These are phyloP conservation scores for Mus spretus DNA, from an alignment of 2,797 vertebrate species.

Conservation along the genomic window DNA sequence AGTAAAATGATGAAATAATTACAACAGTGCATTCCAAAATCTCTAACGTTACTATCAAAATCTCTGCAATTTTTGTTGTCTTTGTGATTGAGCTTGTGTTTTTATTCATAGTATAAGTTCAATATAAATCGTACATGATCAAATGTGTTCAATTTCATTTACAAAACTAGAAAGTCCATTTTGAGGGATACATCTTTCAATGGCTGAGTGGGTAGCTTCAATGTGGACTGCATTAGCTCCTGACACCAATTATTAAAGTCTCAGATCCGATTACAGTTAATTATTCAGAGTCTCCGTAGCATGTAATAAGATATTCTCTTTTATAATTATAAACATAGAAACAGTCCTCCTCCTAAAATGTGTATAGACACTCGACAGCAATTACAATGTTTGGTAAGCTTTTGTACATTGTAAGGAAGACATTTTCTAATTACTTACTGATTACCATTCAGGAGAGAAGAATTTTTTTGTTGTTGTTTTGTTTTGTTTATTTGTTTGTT, in stretches of 20 bases:
- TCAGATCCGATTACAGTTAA: conserved; percentile 63
- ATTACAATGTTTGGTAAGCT: conserved; percentile 28
- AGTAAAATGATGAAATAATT: not conserved
- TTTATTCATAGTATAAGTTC: not conserved
- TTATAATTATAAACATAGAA: conserved; percentile 69
- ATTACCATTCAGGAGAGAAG: not conserved
- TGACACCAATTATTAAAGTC: conserved; percentile 68
- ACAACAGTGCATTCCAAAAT: not conserved
- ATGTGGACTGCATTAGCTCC: conserved; percentile 54
- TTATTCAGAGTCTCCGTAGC: conserved; percentile 77
- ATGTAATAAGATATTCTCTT: conserved; percentile 76
- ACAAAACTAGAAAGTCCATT: conserved; percentile 30
- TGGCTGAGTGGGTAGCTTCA: not conserved
- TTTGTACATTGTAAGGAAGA: not conserved
- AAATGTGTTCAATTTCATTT: conserved; percentile 58
- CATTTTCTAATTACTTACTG: conserved; percentile 42
- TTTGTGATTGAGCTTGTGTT: not conserved
- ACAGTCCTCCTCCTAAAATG: not conserved
- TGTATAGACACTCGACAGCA: conserved; percentile 63
- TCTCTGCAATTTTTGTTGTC: not conserved
- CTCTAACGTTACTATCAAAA: not conserved
- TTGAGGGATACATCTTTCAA: conserved; percentile 43
- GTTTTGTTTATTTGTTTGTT: not conserved
- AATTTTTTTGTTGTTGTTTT: not conserved
- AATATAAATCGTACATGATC: not conserved